These are phyloP conservation scores for Xiphophorus hellerii DNA, from an alignment of 2,113 vertebrate species.

Conservation along the genomic window DNA sequence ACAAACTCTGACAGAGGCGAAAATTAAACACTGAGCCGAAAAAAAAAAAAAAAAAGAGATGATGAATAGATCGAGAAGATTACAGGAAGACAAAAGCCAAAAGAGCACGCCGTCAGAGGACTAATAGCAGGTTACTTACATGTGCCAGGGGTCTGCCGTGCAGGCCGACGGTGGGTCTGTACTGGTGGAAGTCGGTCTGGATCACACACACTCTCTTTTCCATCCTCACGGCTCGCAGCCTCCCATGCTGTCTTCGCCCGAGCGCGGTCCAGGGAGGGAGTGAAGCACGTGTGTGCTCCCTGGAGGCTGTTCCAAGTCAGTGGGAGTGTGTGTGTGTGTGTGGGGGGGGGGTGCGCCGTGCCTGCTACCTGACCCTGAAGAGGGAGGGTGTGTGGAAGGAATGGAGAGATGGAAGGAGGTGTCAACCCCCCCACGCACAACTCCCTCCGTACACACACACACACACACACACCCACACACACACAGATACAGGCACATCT, in stretches of 20 bases:
- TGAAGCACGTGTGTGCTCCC: conserved; percentile 51
- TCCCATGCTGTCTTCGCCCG: conserved; percentile 76
- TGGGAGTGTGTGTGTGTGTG: conserved; percentile 40
- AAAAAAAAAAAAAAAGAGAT: not conserved
- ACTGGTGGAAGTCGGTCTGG: conserved; percentile 86
- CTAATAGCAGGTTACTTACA: conserved; percentile 66
- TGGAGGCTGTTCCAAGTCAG: conserved; percentile 28
- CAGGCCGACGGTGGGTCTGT: conserved; percentile 72
- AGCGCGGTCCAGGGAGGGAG: conserved; percentile 55
- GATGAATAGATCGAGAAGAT: not conserved
- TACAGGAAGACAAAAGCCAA: not conserved
- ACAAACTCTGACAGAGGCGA: not conserved
- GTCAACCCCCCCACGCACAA: conserved; percentile 34
- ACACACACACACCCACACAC: too few species aligned
- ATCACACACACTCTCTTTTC: conserved; percentile 86
- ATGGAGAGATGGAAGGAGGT: conserved; percentile 41
- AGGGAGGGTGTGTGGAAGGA: conserved; percentile 12
- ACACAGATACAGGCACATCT: not conserved
- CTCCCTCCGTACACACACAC: not conserved
- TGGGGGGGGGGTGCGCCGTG: conserved; percentile 43
- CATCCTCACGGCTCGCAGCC: conserved; percentile 73
- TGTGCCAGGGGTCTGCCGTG: conserved; percentile 69
- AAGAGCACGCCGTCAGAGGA: too few species aligned
- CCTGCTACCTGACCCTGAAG: conserved; percentile 79
- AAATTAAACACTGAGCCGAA: not conserved